These are phyloP conservation scores for Drosophila gaucha DNA, from an alignment of 2,888 invertebrate genomes.

Conservation along the genomic window DNA sequence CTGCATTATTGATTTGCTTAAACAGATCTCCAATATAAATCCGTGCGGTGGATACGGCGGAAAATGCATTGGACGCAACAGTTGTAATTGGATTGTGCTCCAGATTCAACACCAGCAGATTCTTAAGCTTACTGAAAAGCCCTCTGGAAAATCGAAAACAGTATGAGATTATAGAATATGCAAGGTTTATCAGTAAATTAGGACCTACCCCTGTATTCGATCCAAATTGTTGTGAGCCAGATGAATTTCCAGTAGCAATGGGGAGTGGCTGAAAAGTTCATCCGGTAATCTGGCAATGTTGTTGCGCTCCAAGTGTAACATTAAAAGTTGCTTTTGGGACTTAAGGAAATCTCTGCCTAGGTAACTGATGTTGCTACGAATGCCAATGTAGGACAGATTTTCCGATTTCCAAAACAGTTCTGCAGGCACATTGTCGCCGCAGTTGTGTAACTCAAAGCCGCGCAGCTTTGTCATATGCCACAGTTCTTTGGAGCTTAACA, in stretches of 20 bases:
- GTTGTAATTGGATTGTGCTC: constrained; percentile 70
- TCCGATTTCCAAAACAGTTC: constrained; percentile 68
- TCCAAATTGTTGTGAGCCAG: constrained; percentile 66
- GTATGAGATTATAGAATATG: background rate
- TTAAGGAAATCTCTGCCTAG: constrained; percentile 62
- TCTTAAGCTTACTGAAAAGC: constrained; percentile 58
- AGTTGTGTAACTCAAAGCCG: constrained; percentile 59
- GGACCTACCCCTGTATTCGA: constrained; percentile 61
- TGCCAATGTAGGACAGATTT: constrained; percentile 61
- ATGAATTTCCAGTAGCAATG: constrained; percentile 58
- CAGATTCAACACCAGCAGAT: constrained; percentile 63
- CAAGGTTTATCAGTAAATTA: too few species aligned
- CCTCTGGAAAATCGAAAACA: constrained; percentile 36
- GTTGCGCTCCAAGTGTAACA: constrained; percentile 56
- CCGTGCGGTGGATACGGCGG: constrained; percentile 50
- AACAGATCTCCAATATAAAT: constrained; percentile 64
- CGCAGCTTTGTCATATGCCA: constrained; percentile 65
- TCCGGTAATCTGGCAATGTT: constrained; percentile 67
- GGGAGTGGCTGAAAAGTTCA: constrained; percentile 60
- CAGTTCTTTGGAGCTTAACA: constrained; percentile 62
- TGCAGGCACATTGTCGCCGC: constrained; percentile 67
- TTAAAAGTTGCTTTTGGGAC: constrained; percentile 54
- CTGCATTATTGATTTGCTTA: constrained; percentile 38
- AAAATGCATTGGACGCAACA: constrained; percentile 59
- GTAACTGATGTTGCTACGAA: constrained; percentile 67